phyloP scores from a whole-genome alignment of 2,888 invertebrate genomes.

The Thera obeliscata region DNA sequence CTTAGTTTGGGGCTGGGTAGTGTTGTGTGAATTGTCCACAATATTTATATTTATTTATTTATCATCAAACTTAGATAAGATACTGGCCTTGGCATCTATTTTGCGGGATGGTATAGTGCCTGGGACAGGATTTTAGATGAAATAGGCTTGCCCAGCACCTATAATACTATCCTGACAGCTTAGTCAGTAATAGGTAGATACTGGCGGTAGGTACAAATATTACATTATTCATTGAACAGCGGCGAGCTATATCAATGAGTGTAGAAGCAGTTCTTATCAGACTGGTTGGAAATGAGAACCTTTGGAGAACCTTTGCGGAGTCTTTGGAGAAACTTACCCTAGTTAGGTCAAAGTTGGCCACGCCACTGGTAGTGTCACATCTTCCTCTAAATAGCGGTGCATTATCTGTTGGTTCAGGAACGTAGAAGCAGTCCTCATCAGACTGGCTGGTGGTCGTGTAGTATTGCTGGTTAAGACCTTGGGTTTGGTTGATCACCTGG shows the following conservation, averaged over 20 bases:
- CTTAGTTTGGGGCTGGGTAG: too few relatives aligned
- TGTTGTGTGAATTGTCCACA: too few relatives aligned
- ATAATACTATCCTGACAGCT: too few relatives aligned
- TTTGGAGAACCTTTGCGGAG: neutral
- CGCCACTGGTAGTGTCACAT: slow-evolving; percentile 56
- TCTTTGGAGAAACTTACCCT: slow-evolving; percentile 5
- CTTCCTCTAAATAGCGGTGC: slow-evolving; percentile 66
- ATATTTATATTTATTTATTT: too few relatives aligned
- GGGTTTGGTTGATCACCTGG: slow-evolving; percentile 53
- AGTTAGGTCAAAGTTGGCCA: slow-evolving; percentile 55
- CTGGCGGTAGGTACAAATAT: too few relatives aligned
- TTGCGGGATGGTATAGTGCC: too few relatives aligned
- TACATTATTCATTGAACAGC: too few relatives aligned
- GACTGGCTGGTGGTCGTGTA: slow-evolving; percentile 62
- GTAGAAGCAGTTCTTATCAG: neutral
- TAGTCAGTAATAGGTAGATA: too few relatives aligned
- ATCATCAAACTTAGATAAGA: too few relatives aligned
- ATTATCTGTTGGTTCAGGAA: slow-evolving; percentile 55
- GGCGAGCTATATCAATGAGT: neutral
- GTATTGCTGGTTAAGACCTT: slow-evolving; percentile 62
- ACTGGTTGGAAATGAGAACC: neutral
- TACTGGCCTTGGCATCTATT: too few relatives aligned
- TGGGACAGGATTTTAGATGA: too few relatives aligned
- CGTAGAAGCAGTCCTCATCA: slow-evolving; percentile 70
- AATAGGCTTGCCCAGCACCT: too few relatives aligned